Base-by-base conservation (phyloP, 2,113 vertebrate species). In the Neoarius graeffei region DNA sequence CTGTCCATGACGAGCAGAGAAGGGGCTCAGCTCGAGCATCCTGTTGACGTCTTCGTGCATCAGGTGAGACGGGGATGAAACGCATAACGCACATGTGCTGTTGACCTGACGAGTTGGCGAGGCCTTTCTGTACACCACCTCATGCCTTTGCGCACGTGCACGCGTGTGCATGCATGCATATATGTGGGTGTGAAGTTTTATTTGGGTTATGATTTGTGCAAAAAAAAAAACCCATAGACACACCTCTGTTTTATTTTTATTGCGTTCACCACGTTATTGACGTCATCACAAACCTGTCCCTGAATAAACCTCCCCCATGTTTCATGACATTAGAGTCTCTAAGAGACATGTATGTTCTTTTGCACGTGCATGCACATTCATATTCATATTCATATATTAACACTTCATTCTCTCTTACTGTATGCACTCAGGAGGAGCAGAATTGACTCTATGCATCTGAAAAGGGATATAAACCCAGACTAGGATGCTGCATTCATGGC, bases 21-120 rank as follows among this genome's bases (percentile, higher is more conserved):
- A 14, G 97, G 96, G 69, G 89, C 92, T 27, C 91, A 94, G 20
- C 95, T 97, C 79, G 95, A 98, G 42, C 91, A 93, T 1, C 96
- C 97, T 35, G 95, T 97, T 77, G 97, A 99, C 89, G 97, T 98
- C 89, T 98, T 99, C 94, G 97, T 98, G 89, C 97, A 99, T 93
- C 97, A 99, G 97, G 97, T 99, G 93, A 91, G 94, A 84, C 42
- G 35, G 42, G 42, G 42, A 42, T 42, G 42, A 42, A 42, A 42
- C 42, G 42, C 42, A 42, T 42, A 42, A 42, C 4, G 42, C 42
- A 27, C 48, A 2, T 13, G 48, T 52, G 20, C 74, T 77, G 48
- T 2, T 59, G 56, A 81, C 30, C 35, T 82, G 23, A 82, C 0
- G 30, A 62, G 17, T 19, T 25, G 30, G 1, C 9, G 48, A 62